Conservation (phyloP, 37 sponge, comb jelly and placozoan species). For the Eunapius fragilis region DNA sequence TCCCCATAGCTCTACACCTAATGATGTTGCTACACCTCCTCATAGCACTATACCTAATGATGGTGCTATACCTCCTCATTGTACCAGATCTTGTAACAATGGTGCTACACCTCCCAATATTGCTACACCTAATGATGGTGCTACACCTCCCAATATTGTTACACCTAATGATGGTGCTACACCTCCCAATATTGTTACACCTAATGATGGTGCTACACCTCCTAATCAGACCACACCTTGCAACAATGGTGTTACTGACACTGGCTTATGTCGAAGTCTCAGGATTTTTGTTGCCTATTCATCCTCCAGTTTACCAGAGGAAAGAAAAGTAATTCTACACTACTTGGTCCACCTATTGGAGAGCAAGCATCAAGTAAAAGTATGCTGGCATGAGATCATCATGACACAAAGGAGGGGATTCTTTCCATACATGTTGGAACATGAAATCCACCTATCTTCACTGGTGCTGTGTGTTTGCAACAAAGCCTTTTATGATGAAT, state of each 20-base stretch:
- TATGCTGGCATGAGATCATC: background rate
- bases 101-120: background rate
- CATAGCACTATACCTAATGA: too few species aligned
- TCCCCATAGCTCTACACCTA: too few species aligned
- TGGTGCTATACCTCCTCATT: too few species aligned
- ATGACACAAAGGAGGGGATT: background rate
- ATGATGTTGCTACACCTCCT: too few species aligned
- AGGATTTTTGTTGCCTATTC: background rate
- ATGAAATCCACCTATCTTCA: background rate
- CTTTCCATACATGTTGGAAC: background rate
- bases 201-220: background rate
- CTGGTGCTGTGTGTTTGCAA: slow-evolving; percentile 44
- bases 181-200: background rate
- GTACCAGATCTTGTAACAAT: too few species aligned
- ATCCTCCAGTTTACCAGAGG: background rate
- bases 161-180: background rate
- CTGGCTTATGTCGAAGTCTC: slow-evolving; percentile 2
- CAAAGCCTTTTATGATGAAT: slow-evolving; percentile 29
- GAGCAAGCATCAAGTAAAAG: background rate
- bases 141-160: background rate
- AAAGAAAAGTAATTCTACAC: background rate
- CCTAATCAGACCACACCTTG: background rate
- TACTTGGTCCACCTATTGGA: background rate
- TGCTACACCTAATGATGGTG: background rate
- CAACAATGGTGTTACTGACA: background rate